Conservation (phyloP, 2,888 invertebrate genomes). For the Spodoptera littoralis region DNA sequence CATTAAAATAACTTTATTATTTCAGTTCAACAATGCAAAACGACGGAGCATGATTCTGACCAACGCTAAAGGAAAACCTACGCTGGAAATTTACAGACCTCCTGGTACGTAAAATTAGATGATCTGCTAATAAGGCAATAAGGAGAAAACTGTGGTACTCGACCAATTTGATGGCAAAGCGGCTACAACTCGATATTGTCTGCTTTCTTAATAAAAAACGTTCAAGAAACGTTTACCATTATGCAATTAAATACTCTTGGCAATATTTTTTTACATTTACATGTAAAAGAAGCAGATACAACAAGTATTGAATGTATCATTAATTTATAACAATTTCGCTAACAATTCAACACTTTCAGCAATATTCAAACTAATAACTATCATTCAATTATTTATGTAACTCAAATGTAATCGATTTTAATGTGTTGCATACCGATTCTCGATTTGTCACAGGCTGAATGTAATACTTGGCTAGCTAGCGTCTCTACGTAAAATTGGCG, state of each 20-base stretch:
- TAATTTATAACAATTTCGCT: conserved; percentile 2
- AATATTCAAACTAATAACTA: conserved; percentile 3
- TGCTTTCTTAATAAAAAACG: too few relatives aligned
- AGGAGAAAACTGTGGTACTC: neutral
- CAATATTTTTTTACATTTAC: too few relatives aligned
- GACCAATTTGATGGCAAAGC: conserved; percentile 1
- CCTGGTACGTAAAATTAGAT: conserved; percentile 90
- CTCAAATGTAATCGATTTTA: conserved; percentile 28
- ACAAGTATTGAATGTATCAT: too few relatives aligned
- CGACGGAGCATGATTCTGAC: conserved; percentile 93
- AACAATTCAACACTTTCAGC: neutral
- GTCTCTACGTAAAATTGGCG: conserved; percentile 80
- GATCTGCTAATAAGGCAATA: neutral
- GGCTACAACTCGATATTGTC: too few relatives aligned
- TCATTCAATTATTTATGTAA: conserved; percentile 4
- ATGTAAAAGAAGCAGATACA: too few relatives aligned
- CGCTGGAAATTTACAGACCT: conserved; percentile 96
- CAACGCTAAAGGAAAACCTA: conserved; percentile 92
- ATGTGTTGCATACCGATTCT: conserved; percentile 25
- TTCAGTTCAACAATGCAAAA: conserved; percentile 91
- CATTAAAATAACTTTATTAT: conserved; percentile 39
- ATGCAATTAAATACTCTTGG: too few relatives aligned
- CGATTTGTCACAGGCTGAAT: conserved; percentile 63
- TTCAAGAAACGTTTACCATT: too few relatives aligned
- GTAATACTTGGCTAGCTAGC: conserved; percentile 73